Evolutionary conservation across 2,888 invertebrate species (phyloP).

Genomic region (Chromoteleia sp.): DNA sequence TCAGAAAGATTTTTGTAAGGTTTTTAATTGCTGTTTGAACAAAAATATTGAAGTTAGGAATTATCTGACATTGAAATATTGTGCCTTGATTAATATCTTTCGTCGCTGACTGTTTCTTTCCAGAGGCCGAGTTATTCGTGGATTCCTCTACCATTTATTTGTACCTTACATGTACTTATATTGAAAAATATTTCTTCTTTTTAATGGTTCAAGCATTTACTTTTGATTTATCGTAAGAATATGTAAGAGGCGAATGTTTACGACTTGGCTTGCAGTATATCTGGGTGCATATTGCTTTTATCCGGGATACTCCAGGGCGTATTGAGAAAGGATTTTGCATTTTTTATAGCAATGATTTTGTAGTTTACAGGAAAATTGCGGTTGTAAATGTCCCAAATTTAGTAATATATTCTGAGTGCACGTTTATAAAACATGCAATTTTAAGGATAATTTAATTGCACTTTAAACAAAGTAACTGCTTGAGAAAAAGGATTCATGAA

Average conservation of each 20-base stretch:
- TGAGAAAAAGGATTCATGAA: no score
- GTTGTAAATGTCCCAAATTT: background rate
- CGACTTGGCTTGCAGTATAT: slow-evolving; percentile 29
- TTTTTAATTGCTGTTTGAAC: no score
- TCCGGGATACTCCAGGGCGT: background rate
- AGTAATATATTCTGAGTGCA: background rate
- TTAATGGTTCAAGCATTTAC: slow-evolving; percentile 6
- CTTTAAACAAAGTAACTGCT: no score
- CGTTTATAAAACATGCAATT: no score
- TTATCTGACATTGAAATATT: background rate
- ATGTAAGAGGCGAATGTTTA: slow-evolving; percentile 31
- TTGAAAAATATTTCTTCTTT: slow-evolving; percentile 23
- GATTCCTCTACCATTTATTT: slow-evolving; percentile 18
- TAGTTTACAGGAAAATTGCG: background rate
- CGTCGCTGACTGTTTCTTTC: slow-evolving; percentile 1
- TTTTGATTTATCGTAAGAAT: slow-evolving; percentile 44
- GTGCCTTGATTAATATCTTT: slow-evolving; percentile 6
- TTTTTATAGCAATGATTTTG: slow-evolving; percentile 13
- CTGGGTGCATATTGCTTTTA: slow-evolving; percentile 21
- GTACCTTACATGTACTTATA: slow-evolving; percentile 14
- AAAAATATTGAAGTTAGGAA: no score
- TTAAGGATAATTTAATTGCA: background rate
- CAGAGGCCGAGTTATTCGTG: background rate
- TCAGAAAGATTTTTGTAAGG: no score
- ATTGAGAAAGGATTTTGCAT: slow-evolving; percentile 2